Conservation (phyloP, 2,797 vertebrate genomes). For the Astyanax mexicanus region DNA sequence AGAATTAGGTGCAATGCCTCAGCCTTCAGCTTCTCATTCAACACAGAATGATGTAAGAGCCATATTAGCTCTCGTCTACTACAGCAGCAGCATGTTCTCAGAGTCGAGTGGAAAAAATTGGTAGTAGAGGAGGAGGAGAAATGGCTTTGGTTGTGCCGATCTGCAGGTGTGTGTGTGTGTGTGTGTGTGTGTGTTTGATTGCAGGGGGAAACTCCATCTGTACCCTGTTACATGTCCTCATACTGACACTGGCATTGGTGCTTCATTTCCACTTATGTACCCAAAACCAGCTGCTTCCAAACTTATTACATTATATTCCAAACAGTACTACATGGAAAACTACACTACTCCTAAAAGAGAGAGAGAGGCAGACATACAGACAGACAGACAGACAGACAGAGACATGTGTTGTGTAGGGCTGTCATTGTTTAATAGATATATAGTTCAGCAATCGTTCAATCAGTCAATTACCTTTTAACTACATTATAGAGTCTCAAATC, state of each 20-base stretch:
- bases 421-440: too few relatives aligned
- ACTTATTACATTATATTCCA: not conserved
- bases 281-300: conserved; percentile 33
- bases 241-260: conserved; percentile 56
- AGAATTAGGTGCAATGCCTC: not conserved
- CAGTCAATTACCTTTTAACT: too few relatives aligned
- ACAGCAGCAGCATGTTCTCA: conserved; percentile 27
- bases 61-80: conserved; percentile 26
- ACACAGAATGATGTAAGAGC: conserved; percentile 40
- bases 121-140: conserved; percentile 55
- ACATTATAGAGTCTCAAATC: too few relatives aligned
- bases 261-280: conserved; percentile 11
- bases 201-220: conserved; percentile 9
- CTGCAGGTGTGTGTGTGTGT: conserved; percentile 60
- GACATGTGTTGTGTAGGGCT: too few relatives aligned
- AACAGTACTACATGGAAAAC: too few relatives aligned
- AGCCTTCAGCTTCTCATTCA: conserved; percentile 16
- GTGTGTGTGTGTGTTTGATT: not conserved
- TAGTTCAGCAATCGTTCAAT: too few relatives aligned
- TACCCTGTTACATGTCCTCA: conserved; percentile 59
- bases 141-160: conserved; percentile 67
- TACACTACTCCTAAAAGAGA: too few relatives aligned
- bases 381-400: too few relatives aligned
- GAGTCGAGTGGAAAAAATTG: conserved; percentile 51
- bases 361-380: too few relatives aligned